Evolutionary conservation across 2,888 invertebrate genomes (phyloP).

Genomic region (Acleris literana): DNA sequence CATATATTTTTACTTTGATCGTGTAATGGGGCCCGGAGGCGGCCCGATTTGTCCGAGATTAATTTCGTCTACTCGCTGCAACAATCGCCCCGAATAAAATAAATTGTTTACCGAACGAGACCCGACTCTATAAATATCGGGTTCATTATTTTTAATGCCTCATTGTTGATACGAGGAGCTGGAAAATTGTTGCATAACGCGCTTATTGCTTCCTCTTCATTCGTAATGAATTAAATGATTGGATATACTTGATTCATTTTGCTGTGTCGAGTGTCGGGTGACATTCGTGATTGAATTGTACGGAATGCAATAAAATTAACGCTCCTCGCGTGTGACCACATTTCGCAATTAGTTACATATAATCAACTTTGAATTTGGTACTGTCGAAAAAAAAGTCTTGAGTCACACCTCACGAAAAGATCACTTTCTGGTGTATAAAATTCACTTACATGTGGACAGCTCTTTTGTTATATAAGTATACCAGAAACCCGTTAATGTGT

Average conservation of each 20-base stretch:
- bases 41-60: slow-evolving; percentile 75
- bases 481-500: no score
- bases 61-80: slow-evolving; percentile 64
- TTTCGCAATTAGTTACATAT: neutral
- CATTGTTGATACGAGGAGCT: slow-evolving; percentile 34
- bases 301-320: slow-evolving; percentile 47
- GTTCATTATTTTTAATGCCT: slow-evolving; percentile 37
- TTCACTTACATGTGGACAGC: no score
- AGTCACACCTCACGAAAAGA: no score
- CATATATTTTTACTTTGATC: slow-evolving; percentile 83
- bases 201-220: slow-evolving; percentile 9
- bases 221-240: slow-evolving; percentile 20
- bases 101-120: slow-evolving; percentile 48
- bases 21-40: slow-evolving; percentile 74
- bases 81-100: slow-evolving; percentile 50
- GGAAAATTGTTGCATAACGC: slow-evolving; percentile 38
- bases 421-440: no score
- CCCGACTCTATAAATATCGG: slow-evolving; percentile 34
- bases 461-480: no score
- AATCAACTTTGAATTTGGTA: no score
- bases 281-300: slow-evolving; percentile 44
- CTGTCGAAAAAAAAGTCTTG: no score
- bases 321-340: slow-evolving; percentile 40
- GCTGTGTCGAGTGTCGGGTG: slow-evolving; percentile 37
- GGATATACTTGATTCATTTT: slow-evolving; percentile 22